Evolutionary conservation across 2,888 invertebrate species (phyloP).

Genomic region (Thecophora atra): DNA sequence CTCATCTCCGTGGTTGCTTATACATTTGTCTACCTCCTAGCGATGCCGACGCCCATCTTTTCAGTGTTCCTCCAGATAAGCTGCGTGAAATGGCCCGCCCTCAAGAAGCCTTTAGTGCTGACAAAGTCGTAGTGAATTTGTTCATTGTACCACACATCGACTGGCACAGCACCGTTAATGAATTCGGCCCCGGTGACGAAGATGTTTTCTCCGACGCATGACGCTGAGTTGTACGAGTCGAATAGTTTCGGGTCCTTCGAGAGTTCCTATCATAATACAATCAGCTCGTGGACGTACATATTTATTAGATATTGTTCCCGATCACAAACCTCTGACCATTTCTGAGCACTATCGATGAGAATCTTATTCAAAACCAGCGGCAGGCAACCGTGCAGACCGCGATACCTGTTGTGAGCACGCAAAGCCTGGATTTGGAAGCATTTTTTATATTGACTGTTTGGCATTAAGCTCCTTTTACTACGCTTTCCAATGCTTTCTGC

Average conservation of each 20-base stretch:
- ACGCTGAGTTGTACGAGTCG: too few species aligned
- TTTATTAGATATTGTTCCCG: too few species aligned
- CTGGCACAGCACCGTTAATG: slow-evolving; percentile 77
- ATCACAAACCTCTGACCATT: slow-evolving; percentile 6
- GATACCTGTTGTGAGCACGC: slow-evolving; percentile 74
- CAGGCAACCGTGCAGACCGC: slow-evolving; percentile 75
- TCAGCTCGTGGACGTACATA: not conserved
- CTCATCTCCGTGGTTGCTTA: too few species aligned
- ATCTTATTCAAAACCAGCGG: slow-evolving; percentile 74
- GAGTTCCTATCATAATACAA: not conserved
- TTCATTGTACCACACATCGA: slow-evolving; percentile 84
- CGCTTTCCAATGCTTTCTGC: too few species aligned
- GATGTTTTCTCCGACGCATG: slow-evolving; percentile 77
- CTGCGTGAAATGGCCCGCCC: slow-evolving; percentile 86
- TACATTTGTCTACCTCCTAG: slow-evolving; percentile 65
- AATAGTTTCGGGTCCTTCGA: too few species aligned
- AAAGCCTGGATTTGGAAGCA: slow-evolving; percentile 34
- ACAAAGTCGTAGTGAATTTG: slow-evolving; percentile 75
- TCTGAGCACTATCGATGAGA: slow-evolving; percentile 74
- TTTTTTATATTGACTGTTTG: not conserved
- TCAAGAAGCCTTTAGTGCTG: slow-evolving; percentile 70
- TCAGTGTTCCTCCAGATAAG: slow-evolving; percentile 81
- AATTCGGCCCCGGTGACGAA: too few species aligned
- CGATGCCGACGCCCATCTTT: slow-evolving; percentile 81
- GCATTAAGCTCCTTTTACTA: too few species aligned